Evolutionary conservation across 2,888 invertebrate genomes (phyloP), one percentile per base, ranked within the genome.

Genomic region (Eudemis profundana): DNA sequence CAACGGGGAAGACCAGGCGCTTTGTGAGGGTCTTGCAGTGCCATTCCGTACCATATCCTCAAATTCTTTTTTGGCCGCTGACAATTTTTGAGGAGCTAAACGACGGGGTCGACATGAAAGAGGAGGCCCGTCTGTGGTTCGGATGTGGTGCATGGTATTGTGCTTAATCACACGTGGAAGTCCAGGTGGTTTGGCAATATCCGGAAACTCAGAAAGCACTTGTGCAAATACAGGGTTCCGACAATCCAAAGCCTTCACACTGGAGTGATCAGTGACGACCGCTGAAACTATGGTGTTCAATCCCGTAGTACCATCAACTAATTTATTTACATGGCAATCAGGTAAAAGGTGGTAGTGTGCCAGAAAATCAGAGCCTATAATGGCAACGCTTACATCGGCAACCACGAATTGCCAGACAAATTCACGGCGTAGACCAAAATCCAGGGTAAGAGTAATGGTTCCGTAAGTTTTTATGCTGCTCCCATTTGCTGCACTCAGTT

Each of bases 361-460:
- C 21, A 71, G 46, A 23, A 69, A 66, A 36, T 68, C 68, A 0
- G 66, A 59, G 3, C 70, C 69, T 5, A 68, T 69, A 0, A 71
- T 69, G 12, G 68, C 46, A 3, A 46, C 60, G n/a, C 8, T 23
- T 15, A 71, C 68, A 10, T 71, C 68, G 0, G 68, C 69, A 2
- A 69, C 56, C 1, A 68, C 56, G 17, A 71, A 69, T n/a, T n/a
- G n/a, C n/a, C n/a, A n/a, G n/a, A n/a, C n/a, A n/a, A n/a, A n/a
- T n/a, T n/a, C n/a, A n/a, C n/a, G n/a, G n/a, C n/a, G n/a, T n/a
- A n/a, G n/a, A n/a, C n/a, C n/a, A n/a, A n/a, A n/a, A n/a, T n/a
- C 61, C 0, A 68, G 47, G 5, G 29, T 44, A 4, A 76, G 33
- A 8, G 46, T 59, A 0, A 56, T 12, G 14, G 17, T 66, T 15